A percentile compares a stretch with the other conserved stretches of the same genome.
Conservation (phyloP, 2,797 vertebrate genomes). For the Molothrus aeneus region DNA sequence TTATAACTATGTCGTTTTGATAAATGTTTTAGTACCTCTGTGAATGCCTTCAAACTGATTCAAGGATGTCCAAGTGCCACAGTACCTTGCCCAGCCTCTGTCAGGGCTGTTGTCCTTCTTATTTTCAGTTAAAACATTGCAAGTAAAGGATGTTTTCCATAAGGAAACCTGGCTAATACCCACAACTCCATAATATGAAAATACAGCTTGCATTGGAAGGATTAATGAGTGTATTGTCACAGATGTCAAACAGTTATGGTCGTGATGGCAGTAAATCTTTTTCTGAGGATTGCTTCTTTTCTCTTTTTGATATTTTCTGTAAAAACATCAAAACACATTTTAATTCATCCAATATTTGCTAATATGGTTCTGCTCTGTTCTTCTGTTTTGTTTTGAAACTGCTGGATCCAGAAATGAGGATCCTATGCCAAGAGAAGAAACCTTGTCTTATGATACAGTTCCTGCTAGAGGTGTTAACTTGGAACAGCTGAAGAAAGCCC, state of each 20-base stretch:
- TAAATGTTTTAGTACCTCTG: conserved; percentile 49
- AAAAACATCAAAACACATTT: neutral
- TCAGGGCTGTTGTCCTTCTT: neutral
- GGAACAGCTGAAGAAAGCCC: neutral
- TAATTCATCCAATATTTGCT: neutral
- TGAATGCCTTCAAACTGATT: conserved; percentile 21
- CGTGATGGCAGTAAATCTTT: neutral
- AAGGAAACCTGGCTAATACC: neutral
- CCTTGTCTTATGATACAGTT: neutral
- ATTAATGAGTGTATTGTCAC: neutral
- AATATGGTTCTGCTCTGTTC: fast-evolving
- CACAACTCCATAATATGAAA: neutral
- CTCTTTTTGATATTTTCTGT: neutral
- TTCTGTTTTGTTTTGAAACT: neutral
- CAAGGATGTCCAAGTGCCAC: conserved; percentile 52
- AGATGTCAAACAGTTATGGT: neutral
- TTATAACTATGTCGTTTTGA: conserved; percentile 44
- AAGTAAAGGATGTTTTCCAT: neutral
- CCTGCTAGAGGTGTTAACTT: neutral
- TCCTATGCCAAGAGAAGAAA: neutral
- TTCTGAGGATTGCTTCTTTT: neutral
- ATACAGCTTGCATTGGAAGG: neutral
- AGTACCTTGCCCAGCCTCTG: conserved; percentile 3
- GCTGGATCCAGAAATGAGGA: neutral
- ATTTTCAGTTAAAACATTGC: neutral